Percentiles rank a stretch among this genome's conserved stretches.
These are phyloP conservation scores for Agrochola circellaris DNA, from an alignment of 2,888 invertebrate genomes.

Conservation along the genomic window DNA sequence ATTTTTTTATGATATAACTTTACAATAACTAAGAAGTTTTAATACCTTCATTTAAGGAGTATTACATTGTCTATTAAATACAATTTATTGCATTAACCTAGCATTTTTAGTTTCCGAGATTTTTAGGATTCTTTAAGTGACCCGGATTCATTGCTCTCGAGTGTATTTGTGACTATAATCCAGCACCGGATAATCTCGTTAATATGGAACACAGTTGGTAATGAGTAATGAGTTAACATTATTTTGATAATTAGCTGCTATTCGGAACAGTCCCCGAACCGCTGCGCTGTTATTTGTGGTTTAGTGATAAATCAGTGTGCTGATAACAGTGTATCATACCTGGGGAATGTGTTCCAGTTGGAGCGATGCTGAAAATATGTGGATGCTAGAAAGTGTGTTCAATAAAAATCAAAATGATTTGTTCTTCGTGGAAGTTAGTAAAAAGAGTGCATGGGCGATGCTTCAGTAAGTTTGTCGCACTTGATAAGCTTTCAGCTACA, in stretches of 20 bases:
- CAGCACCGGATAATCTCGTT: constrained; percentile 15
- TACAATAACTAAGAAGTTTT: too few relatives aligned
- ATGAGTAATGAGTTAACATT: constrained; percentile 55
- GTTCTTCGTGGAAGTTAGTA: neutral
- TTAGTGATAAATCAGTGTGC: constrained; percentile 38
- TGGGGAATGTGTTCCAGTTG: neutral
- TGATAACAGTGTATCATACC: constrained; percentile 26
- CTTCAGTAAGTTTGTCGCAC: neutral
- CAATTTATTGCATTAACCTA: too few relatives aligned
- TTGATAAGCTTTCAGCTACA: neutral
- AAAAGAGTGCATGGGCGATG: neutral
- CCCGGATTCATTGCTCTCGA: too few relatives aligned
- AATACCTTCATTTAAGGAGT: too few relatives aligned
- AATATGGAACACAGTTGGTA: constrained; percentile 25
- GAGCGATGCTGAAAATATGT: neutral
- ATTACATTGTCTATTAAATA: too few relatives aligned
- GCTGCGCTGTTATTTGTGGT: constrained; percentile 40
- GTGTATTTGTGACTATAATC: constrained; percentile 11
- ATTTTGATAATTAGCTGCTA: constrained; percentile 52
- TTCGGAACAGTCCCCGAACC: constrained; percentile 34
- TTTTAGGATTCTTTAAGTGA: too few relatives aligned
- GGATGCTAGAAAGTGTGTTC: neutral
- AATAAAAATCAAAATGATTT: neutral
- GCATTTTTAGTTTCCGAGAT: too few relatives aligned
- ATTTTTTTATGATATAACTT: too few relatives aligned